phyloP scores from a whole-genome alignment of 1,140 invertebrate species.

The Reticulitermes speratus region DNA sequence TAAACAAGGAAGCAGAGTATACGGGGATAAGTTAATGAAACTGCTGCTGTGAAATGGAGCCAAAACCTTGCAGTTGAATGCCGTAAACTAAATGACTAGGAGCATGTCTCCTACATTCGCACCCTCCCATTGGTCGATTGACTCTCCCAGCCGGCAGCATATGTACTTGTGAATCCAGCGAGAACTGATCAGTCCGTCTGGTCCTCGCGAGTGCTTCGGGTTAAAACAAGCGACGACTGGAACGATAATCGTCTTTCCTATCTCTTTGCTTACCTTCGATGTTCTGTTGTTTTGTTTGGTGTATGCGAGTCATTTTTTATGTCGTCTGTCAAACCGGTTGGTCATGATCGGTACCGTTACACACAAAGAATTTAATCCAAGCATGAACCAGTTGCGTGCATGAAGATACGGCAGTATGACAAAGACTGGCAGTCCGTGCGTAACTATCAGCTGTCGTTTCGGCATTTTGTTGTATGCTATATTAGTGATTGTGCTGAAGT shows the following conservation, averaged over 20 bases:
- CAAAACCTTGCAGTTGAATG: background rate
- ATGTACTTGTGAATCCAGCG: background rate
- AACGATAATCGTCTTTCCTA: background rate
- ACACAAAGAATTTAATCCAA: background rate
- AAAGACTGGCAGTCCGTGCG: background rate
- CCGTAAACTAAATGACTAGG: no score
- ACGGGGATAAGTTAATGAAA: no score
- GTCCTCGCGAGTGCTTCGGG: background rate
- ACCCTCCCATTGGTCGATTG: background rate
- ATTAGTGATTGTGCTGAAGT: background rate
- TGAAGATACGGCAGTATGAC: background rate
- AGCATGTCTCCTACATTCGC: background rate
- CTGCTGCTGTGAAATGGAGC: no score
- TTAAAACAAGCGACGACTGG: background rate
- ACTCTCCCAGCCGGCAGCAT: background rate
- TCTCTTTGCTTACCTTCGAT: background rate
- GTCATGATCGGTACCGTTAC: background rate
- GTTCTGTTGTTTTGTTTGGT: background rate
- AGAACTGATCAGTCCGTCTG: background rate
- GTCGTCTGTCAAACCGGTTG: slow-evolving; percentile 1
- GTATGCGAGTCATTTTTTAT: background rate
- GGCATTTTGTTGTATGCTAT: background rate
- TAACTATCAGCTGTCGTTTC: background rate
- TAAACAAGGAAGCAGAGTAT: no score
- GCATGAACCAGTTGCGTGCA: background rate